Evolutionary conservation across 2,797 vertebrate genomes (phyloP).

Genomic region (Borostomias antarcticus): DNA sequence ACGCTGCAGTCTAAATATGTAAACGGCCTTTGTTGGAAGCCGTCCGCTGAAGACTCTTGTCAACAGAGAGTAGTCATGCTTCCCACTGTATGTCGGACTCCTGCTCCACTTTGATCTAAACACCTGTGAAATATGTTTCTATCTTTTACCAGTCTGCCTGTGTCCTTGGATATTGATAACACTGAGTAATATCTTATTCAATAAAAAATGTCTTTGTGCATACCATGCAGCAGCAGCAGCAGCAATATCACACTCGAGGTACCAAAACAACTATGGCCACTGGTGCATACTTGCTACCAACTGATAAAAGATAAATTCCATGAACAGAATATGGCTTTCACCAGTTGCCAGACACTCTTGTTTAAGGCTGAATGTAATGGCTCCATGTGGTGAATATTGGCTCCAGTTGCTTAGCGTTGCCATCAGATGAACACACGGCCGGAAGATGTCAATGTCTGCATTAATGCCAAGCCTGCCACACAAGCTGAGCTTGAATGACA

Average conservation of each 20-base stretch:
- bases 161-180: slow-evolving; percentile 43
- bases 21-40: slow-evolving; percentile 68
- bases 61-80: slow-evolving; percentile 55
- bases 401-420: slow-evolving; percentile 73
- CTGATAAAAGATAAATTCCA: slow-evolving; percentile 56
- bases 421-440: slow-evolving; percentile 79
- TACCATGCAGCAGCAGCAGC: slow-evolving; percentile 46
- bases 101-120: slow-evolving; percentile 60
- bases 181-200: slow-evolving; percentile 42
- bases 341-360: slow-evolving; percentile 56
- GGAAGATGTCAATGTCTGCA: slow-evolving; percentile 77
- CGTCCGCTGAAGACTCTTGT: slow-evolving; percentile 41
- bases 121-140: slow-evolving; percentile 59
- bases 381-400: slow-evolving; percentile 61
- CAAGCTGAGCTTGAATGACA: slow-evolving; percentile 75
- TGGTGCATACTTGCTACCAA: slow-evolving; percentile 59
- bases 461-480: slow-evolving; percentile 77
- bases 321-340: slow-evolving; percentile 36
- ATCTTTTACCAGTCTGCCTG: slow-evolving; percentile 37
- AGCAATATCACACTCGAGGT: slow-evolving; percentile 40
- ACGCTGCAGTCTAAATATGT: slow-evolving; percentile 61
- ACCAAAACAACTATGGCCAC: slow-evolving; percentile 44
- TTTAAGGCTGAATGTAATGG: slow-evolving; percentile 61
- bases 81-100: slow-evolving; percentile 60
- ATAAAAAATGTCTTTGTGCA: slow-evolving; percentile 54